Evolutionary conservation across 1,140 invertebrate species (phyloP).

Genomic region (Diorhabda elongata): DNA sequence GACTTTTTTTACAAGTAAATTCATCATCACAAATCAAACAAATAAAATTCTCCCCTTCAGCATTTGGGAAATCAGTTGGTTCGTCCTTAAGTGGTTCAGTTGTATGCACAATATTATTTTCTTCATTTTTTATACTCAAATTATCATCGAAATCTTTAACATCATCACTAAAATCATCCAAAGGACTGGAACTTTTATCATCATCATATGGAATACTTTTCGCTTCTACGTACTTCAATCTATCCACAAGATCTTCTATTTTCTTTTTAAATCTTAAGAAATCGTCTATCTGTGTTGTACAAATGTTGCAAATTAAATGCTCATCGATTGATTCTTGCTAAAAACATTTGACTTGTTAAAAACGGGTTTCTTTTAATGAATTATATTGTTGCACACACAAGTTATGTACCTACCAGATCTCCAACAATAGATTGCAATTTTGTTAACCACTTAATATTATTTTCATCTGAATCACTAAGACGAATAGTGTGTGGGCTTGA

Average conservation of each 20-base stretch:
- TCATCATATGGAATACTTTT: not conserved
- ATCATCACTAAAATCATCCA: constrained; percentile 3
- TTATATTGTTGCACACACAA: not conserved
- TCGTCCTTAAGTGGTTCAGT: not conserved
- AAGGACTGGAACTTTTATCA: not conserved
- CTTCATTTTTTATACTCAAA: not conserved
- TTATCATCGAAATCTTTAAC: not conserved
- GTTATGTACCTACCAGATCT: constrained; percentile 20
- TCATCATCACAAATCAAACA: constrained; percentile 3
- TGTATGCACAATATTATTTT: not conserved
- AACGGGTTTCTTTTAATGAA: not conserved
- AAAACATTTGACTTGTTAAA: not conserved
- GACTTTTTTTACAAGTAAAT: constrained; percentile 15
- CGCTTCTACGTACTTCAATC: not conserved
- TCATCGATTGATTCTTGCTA: constrained; percentile 21
- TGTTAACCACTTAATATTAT: constrained; percentile 10
- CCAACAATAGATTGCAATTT: constrained; percentile 20
- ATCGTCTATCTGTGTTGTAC: constrained; percentile 19
- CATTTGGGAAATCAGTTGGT: not conserved
- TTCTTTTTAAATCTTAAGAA: not conserved
- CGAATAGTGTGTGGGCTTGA: not conserved
- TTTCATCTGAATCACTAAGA: constrained; percentile 13
- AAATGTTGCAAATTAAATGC: constrained; percentile 21
- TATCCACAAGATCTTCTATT: not conserved
- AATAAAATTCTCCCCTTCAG: not conserved